These are phyloP conservation scores for Acomys russatus DNA, from an alignment of 2,797 vertebrate genomes.

Conservation along the genomic window DNA sequence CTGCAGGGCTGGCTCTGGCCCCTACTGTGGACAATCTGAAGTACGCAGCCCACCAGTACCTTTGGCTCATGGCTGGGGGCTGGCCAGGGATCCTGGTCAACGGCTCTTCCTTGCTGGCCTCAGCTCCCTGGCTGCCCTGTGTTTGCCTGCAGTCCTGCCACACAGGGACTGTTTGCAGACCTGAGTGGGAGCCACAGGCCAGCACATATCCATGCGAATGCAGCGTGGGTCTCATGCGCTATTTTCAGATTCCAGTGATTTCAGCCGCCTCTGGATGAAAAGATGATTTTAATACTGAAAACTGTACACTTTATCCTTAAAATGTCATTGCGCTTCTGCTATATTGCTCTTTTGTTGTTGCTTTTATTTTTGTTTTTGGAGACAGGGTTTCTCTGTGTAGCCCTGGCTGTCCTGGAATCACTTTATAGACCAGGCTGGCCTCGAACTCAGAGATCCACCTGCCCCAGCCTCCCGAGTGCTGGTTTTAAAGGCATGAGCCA, in stretches of 20 bases:
- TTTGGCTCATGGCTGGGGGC: not conserved
- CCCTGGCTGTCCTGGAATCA: too few species aligned
- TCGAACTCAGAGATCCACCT: too few species aligned
- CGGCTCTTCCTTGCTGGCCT: not conserved
- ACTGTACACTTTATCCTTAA: not conserved
- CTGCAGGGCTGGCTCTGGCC: not conserved
- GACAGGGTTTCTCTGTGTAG: too few species aligned
- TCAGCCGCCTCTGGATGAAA: not conserved
- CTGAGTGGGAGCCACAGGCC: not conserved
- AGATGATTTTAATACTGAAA: not conserved
- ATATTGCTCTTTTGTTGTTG: not conserved
- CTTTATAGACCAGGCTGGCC: too few species aligned
- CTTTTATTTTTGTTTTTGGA: too few species aligned
- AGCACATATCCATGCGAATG: not conserved
- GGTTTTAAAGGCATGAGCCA: too few species aligned
- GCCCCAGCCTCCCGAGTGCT: too few species aligned
- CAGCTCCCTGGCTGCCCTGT: fast-evolving
- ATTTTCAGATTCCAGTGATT: not conserved
- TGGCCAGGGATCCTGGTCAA: not conserved
- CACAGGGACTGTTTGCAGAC: not conserved
- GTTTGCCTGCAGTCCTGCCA: not conserved
- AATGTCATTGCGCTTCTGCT: not conserved
- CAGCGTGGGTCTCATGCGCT: not conserved
- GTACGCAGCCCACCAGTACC: not conserved
- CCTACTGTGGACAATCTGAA: not conserved